These are phyloP conservation scores for Sipha maydis DNA, from an alignment of 2,888 invertebrate species.

Conservation along the genomic window DNA sequence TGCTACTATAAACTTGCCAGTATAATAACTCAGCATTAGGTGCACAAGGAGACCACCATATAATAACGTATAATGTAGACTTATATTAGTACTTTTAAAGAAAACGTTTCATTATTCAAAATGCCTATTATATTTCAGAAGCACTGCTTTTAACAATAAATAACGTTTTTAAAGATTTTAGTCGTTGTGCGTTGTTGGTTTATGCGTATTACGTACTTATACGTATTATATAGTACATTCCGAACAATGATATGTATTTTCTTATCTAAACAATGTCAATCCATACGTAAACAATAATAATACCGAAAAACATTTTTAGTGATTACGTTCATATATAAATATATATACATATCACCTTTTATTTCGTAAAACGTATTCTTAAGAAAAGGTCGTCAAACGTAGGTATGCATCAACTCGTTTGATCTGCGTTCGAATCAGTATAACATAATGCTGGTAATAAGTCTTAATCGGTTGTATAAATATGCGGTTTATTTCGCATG, in stretches of 20 bases:
- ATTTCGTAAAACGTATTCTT: too few species aligned
- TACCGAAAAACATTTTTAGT: too few species aligned
- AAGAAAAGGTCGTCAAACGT: too few species aligned
- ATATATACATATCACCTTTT: too few species aligned
- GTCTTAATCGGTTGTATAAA: too few species aligned
- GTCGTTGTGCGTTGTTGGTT: not conserved
- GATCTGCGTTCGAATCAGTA: too few species aligned
- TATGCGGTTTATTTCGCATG: too few species aligned
- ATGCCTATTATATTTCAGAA: not conserved
- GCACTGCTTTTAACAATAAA: not conserved
- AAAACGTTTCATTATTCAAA: not conserved
- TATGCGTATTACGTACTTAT: not conserved
- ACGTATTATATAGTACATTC: not conserved
- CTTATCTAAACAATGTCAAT: not conserved
- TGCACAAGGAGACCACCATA: not conserved
- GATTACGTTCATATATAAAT: too few species aligned
- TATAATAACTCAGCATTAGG: not conserved
- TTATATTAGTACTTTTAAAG: not conserved
- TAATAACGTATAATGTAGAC: not conserved
- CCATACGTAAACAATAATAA: not conserved
- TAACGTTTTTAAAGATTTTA: not conserved
- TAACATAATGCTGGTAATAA: too few species aligned
- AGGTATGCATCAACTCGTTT: too few species aligned
- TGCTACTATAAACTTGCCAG: not conserved
- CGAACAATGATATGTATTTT: not conserved